Percentiles rank a stretch among this genome's conserved stretches.
Conservation (phyloP, 2,113 vertebrate species). For the Taxidea taxus region DNA sequence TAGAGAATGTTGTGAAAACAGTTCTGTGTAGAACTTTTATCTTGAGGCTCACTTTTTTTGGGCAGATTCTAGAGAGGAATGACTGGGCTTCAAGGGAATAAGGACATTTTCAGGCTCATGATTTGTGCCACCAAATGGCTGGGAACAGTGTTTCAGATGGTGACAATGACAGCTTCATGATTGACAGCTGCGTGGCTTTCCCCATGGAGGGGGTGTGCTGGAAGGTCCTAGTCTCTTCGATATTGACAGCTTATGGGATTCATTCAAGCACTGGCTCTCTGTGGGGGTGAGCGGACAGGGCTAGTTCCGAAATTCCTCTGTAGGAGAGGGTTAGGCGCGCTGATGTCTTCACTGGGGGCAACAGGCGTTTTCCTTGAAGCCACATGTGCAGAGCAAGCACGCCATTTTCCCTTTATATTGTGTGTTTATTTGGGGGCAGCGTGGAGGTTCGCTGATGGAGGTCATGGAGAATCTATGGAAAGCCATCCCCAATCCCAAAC, state of each 20-base stretch:
- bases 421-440: not conserved
- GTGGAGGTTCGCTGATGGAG: not conserved
- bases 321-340: not conserved
- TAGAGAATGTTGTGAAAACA: not conserved
- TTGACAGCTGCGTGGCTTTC: not conserved
- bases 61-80: not conserved
- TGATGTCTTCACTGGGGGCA: not conserved
- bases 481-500: no score
- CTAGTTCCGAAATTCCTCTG: not conserved
- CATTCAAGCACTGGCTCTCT: not conserved
- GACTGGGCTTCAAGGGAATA: not conserved
- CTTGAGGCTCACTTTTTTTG: not conserved
- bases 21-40: not conserved
- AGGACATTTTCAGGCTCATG: not conserved
- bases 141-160: not conserved
- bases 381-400: accelerated
- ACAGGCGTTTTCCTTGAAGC: not conserved
- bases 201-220: accelerated
- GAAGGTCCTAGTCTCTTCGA: not conserved
- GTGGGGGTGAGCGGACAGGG: no score
- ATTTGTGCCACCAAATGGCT: not conserved
- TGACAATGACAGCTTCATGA: not conserved
- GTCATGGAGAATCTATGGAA: not conserved
- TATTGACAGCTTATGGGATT: not conserved
- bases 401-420: not conserved